A percentile compares a stretch with the other conserved stretches of the same genome.
Conservation (phyloP, 1,140 invertebrate species). For the Ceratina calcarata region DNA sequence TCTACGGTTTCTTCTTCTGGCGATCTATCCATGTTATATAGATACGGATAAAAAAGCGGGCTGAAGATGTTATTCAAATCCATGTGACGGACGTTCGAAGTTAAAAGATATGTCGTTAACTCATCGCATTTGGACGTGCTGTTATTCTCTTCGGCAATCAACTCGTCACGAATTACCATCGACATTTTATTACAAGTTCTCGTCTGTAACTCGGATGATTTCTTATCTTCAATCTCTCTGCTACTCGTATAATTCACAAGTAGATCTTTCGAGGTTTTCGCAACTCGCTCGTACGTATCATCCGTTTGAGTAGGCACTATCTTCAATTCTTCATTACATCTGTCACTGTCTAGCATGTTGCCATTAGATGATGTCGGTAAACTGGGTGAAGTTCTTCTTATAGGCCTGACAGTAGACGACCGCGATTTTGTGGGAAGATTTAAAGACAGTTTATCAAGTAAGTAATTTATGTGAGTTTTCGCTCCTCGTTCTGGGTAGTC, state of each 20-base stretch:
- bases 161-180: constrained; percentile 71
- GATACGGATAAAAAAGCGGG: constrained; percentile 74
- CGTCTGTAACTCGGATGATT: not conserved
- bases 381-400: constrained; percentile 68
- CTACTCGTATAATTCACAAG: not conserved
- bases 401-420: constrained; percentile 52
- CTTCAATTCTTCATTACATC: constrained; percentile 52
- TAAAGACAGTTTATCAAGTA: constrained; percentile 73
- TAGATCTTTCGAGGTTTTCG: not conserved
- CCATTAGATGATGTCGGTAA: constrained; percentile 54
- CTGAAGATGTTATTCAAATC: constrained; percentile 68
- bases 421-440: constrained; percentile 60
- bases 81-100: constrained; percentile 73
- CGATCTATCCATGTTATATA: constrained; percentile 45
- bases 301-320: constrained; percentile 66
- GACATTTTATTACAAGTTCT: constrained; percentile 69
- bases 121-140: constrained; percentile 66
- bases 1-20: constrained; percentile 69
- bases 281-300: not conserved
- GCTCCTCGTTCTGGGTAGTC: constrained; percentile 70
- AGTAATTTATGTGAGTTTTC: constrained; percentile 73
- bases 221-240: not conserved
- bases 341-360: constrained; percentile 54
- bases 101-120: constrained; percentile 72
- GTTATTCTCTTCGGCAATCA: constrained; percentile 71